Evolutionary conservation across 2,888 invertebrate species (phyloP).

Genomic region (Peribatodes rhomboidaria): DNA sequence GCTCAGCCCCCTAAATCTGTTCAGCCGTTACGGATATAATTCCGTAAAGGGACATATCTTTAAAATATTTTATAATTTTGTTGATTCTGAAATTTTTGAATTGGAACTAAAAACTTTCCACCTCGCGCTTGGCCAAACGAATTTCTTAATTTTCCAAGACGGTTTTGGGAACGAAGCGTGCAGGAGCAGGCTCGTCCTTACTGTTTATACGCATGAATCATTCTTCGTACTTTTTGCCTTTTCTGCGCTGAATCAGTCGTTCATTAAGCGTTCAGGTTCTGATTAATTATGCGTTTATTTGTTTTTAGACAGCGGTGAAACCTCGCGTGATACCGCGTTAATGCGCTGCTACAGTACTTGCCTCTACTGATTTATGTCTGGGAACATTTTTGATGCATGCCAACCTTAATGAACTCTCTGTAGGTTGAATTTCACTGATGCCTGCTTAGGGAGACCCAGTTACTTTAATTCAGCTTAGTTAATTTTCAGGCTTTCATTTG

Average conservation of each 20-base stretch:
- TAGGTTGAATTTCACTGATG: too few species aligned
- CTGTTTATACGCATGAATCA: slow-evolving; percentile 13
- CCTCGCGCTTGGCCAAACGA: background rate
- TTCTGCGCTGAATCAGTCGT: slow-evolving; percentile 41
- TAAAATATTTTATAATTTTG: too few species aligned
- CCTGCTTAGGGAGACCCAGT: too few species aligned
- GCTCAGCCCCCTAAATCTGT: too few species aligned
- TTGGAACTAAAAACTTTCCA: background rate
- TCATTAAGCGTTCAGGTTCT: slow-evolving; percentile 43
- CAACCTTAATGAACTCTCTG: too few species aligned
- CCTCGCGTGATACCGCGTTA: slow-evolving; percentile 35
- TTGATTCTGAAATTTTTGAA: too few species aligned
- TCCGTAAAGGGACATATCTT: too few species aligned
- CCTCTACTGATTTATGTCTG: slow-evolving; percentile 15
- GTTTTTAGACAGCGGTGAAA: slow-evolving; percentile 42
- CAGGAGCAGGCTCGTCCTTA: background rate
- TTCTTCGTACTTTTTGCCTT: slow-evolving; percentile 32
- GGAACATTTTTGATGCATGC: slow-evolving; percentile 15
- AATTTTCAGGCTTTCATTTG: too few species aligned
- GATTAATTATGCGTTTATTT: slow-evolving; percentile 40
- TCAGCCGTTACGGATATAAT: too few species aligned
- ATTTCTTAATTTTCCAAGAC: background rate
- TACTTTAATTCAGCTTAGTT: too few species aligned
- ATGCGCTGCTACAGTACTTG: slow-evolving; percentile 12
- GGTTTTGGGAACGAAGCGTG: too few species aligned